Conservation (phyloP, 2,113 vertebrate species). For the Rallus limicola region DNA sequence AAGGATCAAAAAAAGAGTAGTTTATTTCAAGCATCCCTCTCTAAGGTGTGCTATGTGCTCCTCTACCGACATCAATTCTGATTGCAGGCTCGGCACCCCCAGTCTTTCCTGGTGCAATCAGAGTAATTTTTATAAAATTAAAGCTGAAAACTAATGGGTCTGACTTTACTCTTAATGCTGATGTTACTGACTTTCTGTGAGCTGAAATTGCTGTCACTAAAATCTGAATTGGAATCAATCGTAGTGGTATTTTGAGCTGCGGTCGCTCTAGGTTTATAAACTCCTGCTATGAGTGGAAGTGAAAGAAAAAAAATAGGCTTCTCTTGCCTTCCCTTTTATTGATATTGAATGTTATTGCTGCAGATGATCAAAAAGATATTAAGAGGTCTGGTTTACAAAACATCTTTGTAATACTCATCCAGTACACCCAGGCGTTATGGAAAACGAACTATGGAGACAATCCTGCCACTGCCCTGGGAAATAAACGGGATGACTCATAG, state of each 20-base stretch:
- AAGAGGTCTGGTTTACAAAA: not conserved
- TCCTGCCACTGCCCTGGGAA: not conserved
- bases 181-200: not conserved
- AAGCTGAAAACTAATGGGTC: not conserved
- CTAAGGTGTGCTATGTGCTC: not conserved
- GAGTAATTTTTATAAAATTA: not conserved
- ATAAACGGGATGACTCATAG: not conserved
- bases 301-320: not conserved
- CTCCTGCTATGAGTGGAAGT: not conserved
- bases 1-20: not conserved
- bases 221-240: not conserved
- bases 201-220: not conserved
- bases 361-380: not conserved
- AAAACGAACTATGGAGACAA: fast-evolving
- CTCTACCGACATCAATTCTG: not conserved
- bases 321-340: not conserved
- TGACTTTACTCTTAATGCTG: not conserved
- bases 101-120: not conserved
- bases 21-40: not conserved
- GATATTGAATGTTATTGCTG: not conserved
- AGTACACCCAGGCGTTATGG: not conserved
- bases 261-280: not conserved
- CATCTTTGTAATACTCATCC: not conserved
- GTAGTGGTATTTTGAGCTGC: not conserved
- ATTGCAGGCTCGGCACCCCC: not conserved